Percentiles rank a stretch among this genome's conserved stretches.
These are phyloP conservation scores for Hippocampus zosterae DNA, from an alignment of 2,113 vertebrate genomes.

Conservation along the genomic window DNA sequence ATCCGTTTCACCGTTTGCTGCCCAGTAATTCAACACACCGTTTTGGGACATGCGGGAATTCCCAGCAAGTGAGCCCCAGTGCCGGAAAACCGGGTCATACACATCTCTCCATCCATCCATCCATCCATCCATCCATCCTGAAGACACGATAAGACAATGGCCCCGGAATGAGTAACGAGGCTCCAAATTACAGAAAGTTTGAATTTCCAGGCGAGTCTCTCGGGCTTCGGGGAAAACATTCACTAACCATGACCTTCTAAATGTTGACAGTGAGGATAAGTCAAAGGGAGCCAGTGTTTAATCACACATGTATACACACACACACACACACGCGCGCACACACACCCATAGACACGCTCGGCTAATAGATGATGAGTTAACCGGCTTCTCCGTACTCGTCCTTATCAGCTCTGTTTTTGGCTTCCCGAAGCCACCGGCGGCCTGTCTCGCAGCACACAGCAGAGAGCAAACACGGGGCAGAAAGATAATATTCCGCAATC, in stretches of 20 bases:
- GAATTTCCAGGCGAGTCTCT: not conserved
- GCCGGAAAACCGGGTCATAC: too few relatives aligned
- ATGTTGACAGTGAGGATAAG: constrained; percentile 57
- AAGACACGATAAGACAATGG: not conserved
- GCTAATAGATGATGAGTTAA: constrained; percentile 64
- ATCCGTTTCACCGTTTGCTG: not conserved
- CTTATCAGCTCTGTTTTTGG: constrained; percentile 47
- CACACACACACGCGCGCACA: not conserved
- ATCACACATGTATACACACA: constrained; percentile 25
- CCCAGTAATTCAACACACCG: not conserved
- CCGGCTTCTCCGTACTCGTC: constrained; percentile 39
- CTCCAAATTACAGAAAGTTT: not conserved
- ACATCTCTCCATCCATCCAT: not conserved
- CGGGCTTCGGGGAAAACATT: constrained; percentile 28
- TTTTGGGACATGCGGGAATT: not conserved
- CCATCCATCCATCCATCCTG: not conserved
- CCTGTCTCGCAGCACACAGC: constrained; percentile 21
- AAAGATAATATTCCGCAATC: constrained; percentile 44
- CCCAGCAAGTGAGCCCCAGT: not conserved
- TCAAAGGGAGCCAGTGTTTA: constrained; percentile 45
- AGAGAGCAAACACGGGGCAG: constrained; percentile 31
- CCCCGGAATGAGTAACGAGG: not conserved
- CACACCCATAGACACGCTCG: not conserved
- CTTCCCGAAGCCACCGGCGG: constrained; percentile 4
- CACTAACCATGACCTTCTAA: constrained; percentile 53